Base-by-base conservation (phyloP, 1,140 invertebrate species). In the Drosophila ogumai region DNA sequence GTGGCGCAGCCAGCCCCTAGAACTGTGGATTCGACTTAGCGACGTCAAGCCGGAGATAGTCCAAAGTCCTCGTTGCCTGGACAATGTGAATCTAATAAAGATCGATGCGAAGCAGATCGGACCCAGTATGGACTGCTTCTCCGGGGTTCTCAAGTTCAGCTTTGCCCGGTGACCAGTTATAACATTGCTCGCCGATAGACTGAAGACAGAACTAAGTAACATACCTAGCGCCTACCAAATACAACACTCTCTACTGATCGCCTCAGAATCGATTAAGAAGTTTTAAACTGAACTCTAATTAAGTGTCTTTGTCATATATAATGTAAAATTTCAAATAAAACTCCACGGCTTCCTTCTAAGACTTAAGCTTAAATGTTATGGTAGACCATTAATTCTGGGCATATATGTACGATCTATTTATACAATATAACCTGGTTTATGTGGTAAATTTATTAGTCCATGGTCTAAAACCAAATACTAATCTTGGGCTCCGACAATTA, bases 81-180 rank as follows among this genome's bases (percentile, higher is more conserved):
- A 78, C n/a, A 79, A 67, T 34, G 50, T 67, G 8, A 76, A 69
- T 13, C 49, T 69, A 10, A 54, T 91, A 12, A 67, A 73, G 34
- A 82, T 91, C n/a, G 78, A 91, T 59, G 25, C 68, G 0, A 87
- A 75, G 38, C 50, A 54, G 17, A 58, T 75, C 34, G 46, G 56
- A 22, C 49, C 61, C 3, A 68, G 74, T 57, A 55, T 68, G 22
- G 68, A 85, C 38, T 77, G 66, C 15, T 50, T 78, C 17, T 65
- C 81, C 0, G 84, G 88, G 1, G 88, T 91, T n/a, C 64, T 91
- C 0, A 88, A 85, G 79, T 91, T 91, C 63, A 88, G 75, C 22
- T 91, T 91, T 58, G 19, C 47, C 2, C 60, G 80, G 54, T 90
- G 44, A 82, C n/a, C 32, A 9, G 3, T 9, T 8, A 3, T 15